Conservation (phyloP, 2,797 vertebrate species). For the Luscinia megarhynchos region DNA sequence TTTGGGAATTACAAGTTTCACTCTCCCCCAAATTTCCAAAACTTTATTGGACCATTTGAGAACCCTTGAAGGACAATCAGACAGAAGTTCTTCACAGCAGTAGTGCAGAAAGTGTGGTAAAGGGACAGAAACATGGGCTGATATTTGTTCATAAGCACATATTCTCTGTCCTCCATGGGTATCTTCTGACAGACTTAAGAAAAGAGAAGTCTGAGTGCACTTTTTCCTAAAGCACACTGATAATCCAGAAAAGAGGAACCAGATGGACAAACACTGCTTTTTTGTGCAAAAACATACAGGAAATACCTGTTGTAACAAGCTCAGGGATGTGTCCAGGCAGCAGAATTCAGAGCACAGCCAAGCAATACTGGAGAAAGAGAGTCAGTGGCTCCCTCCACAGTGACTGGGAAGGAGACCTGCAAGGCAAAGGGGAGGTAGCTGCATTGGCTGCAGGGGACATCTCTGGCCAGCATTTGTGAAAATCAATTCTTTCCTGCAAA, state of each 20-base stretch:
- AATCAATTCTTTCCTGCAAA: background rate
- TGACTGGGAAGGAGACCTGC: background rate
- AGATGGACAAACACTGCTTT: background rate
- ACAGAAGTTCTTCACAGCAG: background rate
- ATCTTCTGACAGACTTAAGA: background rate
- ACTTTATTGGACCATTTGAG: background rate
- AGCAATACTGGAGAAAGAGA: fast-evolving
- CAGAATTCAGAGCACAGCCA: background rate
- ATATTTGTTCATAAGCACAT: fast-evolving
- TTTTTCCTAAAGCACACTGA: background rate
- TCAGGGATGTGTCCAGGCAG: background rate
- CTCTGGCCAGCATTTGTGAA: background rate
- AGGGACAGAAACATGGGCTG: background rate
- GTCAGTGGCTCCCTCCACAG: fast-evolving
- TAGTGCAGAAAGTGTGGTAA: background rate
- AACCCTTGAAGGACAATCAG: background rate
- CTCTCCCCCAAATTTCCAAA: background rate
- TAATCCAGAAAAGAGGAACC: background rate
- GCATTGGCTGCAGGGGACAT: background rate
- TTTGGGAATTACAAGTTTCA: background rate
- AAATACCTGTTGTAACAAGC: background rate
- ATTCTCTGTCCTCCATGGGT: fast-evolving
- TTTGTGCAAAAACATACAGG: background rate
- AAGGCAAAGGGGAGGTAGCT: background rate
- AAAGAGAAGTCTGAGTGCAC: fast-evolving